A percentile compares a stretch with the other conserved stretches of the same genome.
Conservation (phyloP, 1,140 invertebrate genomes). For the Dryas iulia region DNA sequence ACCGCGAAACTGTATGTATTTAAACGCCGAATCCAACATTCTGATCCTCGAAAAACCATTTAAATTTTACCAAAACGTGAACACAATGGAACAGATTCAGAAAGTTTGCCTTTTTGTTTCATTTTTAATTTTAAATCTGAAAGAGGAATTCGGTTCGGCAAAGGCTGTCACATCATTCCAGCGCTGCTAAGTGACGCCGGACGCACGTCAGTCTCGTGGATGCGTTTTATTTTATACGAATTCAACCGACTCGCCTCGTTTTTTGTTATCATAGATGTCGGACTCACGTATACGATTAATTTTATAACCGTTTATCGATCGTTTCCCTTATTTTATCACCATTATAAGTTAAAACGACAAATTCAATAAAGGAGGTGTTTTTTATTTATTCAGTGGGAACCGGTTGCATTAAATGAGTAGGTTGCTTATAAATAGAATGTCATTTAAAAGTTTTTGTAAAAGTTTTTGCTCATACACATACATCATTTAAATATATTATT, state of each 20-base stretch:
- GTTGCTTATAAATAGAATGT: neutral
- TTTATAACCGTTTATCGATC: constrained; percentile 51
- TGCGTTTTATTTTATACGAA: constrained; percentile 75
- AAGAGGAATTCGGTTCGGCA: constrained; percentile 75
- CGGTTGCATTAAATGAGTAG: neutral
- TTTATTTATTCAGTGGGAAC: neutral
- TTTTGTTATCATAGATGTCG: constrained; percentile 73
- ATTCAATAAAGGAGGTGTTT: neutral
- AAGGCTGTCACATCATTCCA: constrained; percentile 78
- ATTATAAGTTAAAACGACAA: constrained; percentile 24
- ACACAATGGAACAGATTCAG: constrained; percentile 77
- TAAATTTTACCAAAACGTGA: constrained; percentile 78
- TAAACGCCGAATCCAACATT: constrained; percentile 75
- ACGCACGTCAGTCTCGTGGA: constrained; percentile 70
- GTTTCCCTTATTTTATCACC: constrained; percentile 27
- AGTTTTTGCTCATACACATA: neutral
- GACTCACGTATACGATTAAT: constrained; percentile 60
- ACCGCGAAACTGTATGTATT: constrained; percentile 78
- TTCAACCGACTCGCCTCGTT: constrained; percentile 62
- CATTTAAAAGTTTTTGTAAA: neutral
- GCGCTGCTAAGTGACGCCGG: constrained; percentile 78
- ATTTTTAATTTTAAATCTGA: constrained; percentile 72
- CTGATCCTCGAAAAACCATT: constrained; percentile 71
- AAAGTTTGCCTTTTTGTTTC: constrained; percentile 58
- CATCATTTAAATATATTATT: too few relatives aligned